Conservation (phyloP, 2,888 invertebrate species). For the Holacanthella duospinosa region DNA sequence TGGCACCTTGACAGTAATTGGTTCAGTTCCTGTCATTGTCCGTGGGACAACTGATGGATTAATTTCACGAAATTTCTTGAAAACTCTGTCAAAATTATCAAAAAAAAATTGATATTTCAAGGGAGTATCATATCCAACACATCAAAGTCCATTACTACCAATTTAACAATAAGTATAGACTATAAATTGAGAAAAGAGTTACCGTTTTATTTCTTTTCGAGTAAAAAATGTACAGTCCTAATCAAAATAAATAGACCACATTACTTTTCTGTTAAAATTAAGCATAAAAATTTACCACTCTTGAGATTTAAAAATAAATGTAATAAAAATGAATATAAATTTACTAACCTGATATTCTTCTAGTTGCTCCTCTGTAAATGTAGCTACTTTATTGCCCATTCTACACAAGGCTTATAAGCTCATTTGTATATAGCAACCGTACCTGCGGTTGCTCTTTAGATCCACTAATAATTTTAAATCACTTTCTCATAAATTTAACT, state of each 20-base stretch:
- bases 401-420: too few species aligned
- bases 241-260: too few species aligned
- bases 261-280: too few species aligned
- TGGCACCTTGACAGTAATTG: slow-evolving; percentile 70
- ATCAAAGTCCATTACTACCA: too few species aligned
- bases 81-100: slow-evolving; percentile 55
- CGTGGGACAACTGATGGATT: slow-evolving; percentile 78
- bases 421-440: background rate
- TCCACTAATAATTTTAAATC: background rate
- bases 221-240: slow-evolving; percentile 97
- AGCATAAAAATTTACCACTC: background rate
- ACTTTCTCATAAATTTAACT: background rate
- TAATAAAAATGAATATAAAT: background rate
- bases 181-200: too few species aligned
- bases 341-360: slow-evolving; percentile 82
- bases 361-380: slow-evolving; percentile 88
- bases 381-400: slow-evolving; percentile 90
- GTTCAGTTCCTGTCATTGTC: slow-evolving; percentile 74
- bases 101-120: background rate
- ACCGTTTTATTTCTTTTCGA: slow-evolving; percentile 92
- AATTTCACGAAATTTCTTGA: slow-evolving; percentile 81
- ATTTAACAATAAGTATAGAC: too few species aligned
- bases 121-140: too few species aligned
- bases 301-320: background rate
- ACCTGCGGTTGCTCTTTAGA: slow-evolving; percentile 10